phyloP scores from a whole-genome alignment of 64 coral and sea anemone species.

The Pachyseris speciosa region DNA sequence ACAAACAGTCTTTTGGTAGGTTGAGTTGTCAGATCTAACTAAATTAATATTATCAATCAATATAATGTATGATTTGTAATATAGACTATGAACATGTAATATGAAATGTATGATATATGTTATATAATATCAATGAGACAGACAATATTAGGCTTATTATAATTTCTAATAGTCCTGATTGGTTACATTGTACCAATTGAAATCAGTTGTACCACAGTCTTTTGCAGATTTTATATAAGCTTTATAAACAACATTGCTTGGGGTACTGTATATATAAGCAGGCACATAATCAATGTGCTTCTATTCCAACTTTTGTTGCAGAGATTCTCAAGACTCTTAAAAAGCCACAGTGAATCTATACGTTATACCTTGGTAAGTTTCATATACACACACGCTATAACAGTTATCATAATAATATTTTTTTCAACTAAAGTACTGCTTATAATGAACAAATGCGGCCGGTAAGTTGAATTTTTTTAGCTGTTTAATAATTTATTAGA shows the following conservation, averaged over 20 bases:
- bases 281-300: background rate
- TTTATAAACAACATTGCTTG: background rate
- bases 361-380: background rate
- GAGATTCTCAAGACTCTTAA: background rate
- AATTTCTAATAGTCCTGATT: background rate
- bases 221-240: background rate
- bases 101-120: background rate
- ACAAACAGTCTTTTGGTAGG: background rate
- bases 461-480: background rate
- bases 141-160: background rate
- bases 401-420: background rate
- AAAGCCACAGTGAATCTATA: background rate
- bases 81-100: background rate
- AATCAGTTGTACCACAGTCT: background rate
- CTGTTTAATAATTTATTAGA: background rate
- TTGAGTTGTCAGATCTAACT: background rate
- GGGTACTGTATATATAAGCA: background rate
- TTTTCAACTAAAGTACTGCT: background rate
- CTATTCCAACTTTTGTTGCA: background rate
- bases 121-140: background rate
- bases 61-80: background rate
- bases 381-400: background rate
- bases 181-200: background rate
- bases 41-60: background rate
- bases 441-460: background rate